A percentile compares a stretch with the other conserved stretches of the same genome.
These are phyloP conservation scores for Adelosebastes latens DNA, from an alignment of 2,797 vertebrate genomes.

Conservation along the genomic window DNA sequence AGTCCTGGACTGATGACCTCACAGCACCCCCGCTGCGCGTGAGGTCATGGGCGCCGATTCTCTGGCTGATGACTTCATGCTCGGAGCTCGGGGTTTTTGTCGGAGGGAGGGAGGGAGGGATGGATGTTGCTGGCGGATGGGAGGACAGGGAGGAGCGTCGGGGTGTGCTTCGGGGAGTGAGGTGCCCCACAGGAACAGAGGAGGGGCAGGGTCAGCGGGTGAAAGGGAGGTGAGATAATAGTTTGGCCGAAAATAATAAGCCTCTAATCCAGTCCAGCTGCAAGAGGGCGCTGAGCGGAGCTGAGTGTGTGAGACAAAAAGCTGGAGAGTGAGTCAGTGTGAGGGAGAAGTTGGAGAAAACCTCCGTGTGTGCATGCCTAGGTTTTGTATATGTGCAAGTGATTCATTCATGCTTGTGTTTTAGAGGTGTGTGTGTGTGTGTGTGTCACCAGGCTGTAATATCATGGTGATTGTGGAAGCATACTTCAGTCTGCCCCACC, in stretches of 20 bases:
- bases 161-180: conserved; percentile 63
- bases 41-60: conserved; percentile 63
- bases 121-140: conserved; percentile 48
- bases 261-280: conserved; percentile 81
- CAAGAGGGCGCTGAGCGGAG: conserved; percentile 55
- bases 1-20: conserved; percentile 71
- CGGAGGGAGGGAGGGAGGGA: conserved; percentile 5
- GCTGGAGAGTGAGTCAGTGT: conserved; percentile 24
- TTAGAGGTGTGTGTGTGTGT: background rate
- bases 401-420: conserved; percentile 19
- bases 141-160: conserved; percentile 49
- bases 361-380: background rate
- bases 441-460: background rate
- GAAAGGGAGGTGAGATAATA: conserved; percentile 82
- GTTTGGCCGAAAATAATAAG: conserved; percentile 77
- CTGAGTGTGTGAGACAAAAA: conserved; percentile 20
- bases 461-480: background rate
- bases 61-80: conserved; percentile 75
- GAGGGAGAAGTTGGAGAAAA: conserved; percentile 33
- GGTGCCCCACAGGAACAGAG: conserved; percentile 74
- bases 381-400: background rate
- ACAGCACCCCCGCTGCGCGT: conserved; percentile 54
- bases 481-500: conserved; percentile 21
- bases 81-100: conserved; percentile 39
- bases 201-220: conserved; percentile 79